These are phyloP conservation scores for cat (Felis catus) DNA, from an alignment of 2,113 vertebrate genomes.

Conservation along the genomic window DNA sequence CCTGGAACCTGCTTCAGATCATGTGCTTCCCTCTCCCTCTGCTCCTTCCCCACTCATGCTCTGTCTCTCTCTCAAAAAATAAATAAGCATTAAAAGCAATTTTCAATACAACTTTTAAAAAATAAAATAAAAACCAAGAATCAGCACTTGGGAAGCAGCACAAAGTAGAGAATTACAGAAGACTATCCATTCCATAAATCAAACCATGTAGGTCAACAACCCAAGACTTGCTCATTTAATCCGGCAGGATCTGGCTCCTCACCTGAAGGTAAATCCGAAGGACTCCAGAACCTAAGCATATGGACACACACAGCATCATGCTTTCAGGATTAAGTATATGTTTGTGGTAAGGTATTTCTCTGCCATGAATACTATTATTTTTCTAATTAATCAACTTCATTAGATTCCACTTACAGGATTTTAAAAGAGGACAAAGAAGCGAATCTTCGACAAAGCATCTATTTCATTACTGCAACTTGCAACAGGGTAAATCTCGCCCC, in stretches of 20 bases:
- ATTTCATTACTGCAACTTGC: slow-evolving; percentile 46
- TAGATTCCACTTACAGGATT: slow-evolving; percentile 56
- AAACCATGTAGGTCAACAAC: background rate
- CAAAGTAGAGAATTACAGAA: background rate
- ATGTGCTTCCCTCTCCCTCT: background rate
- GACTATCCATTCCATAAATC: background rate
- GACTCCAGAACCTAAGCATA: background rate
- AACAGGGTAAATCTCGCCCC: slow-evolving; percentile 26
- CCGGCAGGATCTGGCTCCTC: background rate
- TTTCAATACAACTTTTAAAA: background rate
- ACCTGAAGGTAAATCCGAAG: slow-evolving; percentile 13
- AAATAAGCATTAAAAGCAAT: background rate
- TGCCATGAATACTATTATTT: slow-evolving; percentile 19
- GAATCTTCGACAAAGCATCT: slow-evolving; percentile 27
- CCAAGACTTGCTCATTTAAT: background rate
- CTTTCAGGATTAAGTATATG: slow-evolving; percentile 19
- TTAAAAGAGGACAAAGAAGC: slow-evolving; percentile 6
- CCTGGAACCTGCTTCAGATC: background rate
- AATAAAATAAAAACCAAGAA: background rate
- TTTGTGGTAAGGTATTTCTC: background rate
- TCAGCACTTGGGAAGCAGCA: slow-evolving; percentile 6
- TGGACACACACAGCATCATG: background rate
- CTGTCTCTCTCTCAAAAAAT: background rate
- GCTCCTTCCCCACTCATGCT: background rate
- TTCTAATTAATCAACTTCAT: slow-evolving; percentile 67